Conservation (phyloP, 2,113 vertebrate species). For the Sapajus apella region DNA sequence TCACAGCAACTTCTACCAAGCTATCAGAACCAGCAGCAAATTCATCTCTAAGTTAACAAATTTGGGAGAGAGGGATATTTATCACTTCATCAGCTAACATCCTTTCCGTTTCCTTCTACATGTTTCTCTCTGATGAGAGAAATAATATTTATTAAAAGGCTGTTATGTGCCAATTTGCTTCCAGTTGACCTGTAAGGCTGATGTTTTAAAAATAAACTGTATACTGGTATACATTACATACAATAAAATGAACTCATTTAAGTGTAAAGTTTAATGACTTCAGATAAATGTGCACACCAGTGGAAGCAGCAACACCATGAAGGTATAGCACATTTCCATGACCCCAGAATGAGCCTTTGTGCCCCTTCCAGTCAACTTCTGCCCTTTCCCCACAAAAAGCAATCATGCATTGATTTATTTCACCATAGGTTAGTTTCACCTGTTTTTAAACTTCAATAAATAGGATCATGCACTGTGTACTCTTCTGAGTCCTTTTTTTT, state of each 20-base stretch:
- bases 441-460: not conserved
- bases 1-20: not conserved
- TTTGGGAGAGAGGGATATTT: not conserved
- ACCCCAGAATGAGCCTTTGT: not conserved
- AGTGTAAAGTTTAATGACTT: not conserved
- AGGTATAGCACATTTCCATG: not conserved
- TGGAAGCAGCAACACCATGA: not conserved
- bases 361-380: no score
- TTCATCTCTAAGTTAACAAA: not conserved
- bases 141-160: not conserved
- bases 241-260: not conserved
- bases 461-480: no score
- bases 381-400: not conserved
- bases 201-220: not conserved
- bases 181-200: not conserved
- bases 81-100: not conserved
- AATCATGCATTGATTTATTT: not conserved
- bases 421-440: not conserved
- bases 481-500: not conserved
- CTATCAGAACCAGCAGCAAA: conserved; percentile 14
- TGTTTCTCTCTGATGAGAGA: not conserved
- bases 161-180: not conserved
- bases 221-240: not conserved
- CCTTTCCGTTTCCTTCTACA: not conserved
- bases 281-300: not conserved